These are phyloP conservation scores for Alaudala cheleensis DNA, from an alignment of 2,113 vertebrate genomes.

Conservation along the genomic window DNA sequence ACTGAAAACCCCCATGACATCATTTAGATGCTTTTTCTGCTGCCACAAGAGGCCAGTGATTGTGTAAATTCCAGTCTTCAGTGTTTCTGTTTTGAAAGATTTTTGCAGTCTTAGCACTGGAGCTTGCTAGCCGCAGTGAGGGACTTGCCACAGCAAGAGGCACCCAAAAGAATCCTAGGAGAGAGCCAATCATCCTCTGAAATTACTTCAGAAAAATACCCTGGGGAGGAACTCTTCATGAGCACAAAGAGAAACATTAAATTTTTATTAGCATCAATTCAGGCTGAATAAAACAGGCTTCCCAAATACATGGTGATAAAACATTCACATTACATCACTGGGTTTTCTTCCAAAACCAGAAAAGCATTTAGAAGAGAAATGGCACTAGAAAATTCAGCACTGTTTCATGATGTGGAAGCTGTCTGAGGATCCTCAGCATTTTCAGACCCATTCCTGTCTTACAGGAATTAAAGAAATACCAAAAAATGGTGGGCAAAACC, in stretches of 20 bases:
- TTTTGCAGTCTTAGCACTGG: background rate
- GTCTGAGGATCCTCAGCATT: background rate
- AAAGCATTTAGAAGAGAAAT: background rate
- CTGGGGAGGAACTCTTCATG: background rate
- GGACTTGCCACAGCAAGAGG: background rate
- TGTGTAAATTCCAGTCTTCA: background rate
- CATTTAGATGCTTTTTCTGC: background rate
- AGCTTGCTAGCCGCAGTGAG: background rate
- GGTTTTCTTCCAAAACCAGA: background rate
- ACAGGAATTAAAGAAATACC: background rate
- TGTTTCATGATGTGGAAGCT: background rate
- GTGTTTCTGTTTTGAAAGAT: background rate
- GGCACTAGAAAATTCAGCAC: background rate
- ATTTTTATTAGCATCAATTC: slow-evolving; percentile 14
- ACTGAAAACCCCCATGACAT: background rate
- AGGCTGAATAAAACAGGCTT: slow-evolving; percentile 17
- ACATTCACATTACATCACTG: background rate
- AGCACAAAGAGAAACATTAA: background rate
- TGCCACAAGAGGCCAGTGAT: slow-evolving; percentile 17
- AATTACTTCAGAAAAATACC: slow-evolving; percentile 8
- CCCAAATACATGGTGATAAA: background rate
- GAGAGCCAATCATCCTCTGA: background rate
- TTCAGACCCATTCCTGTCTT: background rate
- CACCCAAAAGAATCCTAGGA: background rate
- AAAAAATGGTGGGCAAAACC: background rate